Conservation (phyloP, 53 echinoderm and acorn worm genomes). For the Echinometra lucunter region DNA sequence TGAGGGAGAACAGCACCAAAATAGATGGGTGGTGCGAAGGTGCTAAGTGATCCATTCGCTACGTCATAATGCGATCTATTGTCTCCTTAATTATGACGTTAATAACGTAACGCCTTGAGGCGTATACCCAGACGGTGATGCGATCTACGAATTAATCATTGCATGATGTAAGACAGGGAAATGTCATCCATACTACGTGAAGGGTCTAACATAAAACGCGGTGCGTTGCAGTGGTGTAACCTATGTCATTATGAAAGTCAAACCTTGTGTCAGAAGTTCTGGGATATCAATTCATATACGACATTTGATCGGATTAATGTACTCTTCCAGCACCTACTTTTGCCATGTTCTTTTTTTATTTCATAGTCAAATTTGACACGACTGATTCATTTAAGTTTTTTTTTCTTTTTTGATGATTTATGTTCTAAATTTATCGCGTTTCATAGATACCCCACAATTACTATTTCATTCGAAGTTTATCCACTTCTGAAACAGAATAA, state of each 20-base stretch:
- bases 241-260: not conserved
- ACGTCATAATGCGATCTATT: not conserved
- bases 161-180: not conserved
- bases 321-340: no score
- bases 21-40: slow-evolving; percentile 16
- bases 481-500: no score
- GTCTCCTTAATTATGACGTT: slow-evolving; percentile 20
- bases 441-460: no score
- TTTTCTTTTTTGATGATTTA: no score
- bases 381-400: no score
- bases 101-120: not conserved
- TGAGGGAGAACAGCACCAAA: not conserved
- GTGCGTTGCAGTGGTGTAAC: not conserved
- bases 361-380: no score
- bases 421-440: no score
- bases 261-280: no score
- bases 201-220: not conserved
- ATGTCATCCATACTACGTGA: not conserved
- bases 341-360: no score
- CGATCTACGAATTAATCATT: not conserved
- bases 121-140: slow-evolving; percentile 5
- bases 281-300: no score
- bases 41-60: not conserved
- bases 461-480: no score
- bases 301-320: no score